A percentile compares a stretch with the other conserved stretches of the same genome.
phyloP scores from a whole-genome alignment of 2,113 vertebrate genomes.

The Charina bottae region DNA sequence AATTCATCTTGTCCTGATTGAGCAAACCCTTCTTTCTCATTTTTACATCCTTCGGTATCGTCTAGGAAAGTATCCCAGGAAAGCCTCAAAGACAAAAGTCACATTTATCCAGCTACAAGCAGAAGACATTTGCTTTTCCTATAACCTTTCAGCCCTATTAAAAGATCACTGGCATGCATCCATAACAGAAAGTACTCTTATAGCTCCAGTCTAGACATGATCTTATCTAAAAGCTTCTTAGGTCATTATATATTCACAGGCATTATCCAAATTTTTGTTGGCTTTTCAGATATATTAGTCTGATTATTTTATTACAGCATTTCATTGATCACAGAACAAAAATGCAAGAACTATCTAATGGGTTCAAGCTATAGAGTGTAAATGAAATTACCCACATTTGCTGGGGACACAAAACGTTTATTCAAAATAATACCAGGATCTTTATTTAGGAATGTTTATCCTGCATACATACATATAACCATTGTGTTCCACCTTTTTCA shows the following conservation, averaged over 20 bases:
- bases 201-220: constrained; percentile 35
- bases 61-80: neutral
- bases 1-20: neutral
- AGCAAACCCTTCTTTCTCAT: neutral
- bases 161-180: constrained; percentile 33
- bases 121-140: constrained; percentile 15
- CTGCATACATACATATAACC: no score
- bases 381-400: neutral
- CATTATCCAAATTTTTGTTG: constrained; percentile 26
- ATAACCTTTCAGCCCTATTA: constrained; percentile 30
- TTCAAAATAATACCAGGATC: neutral
- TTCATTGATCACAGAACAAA: constrained; percentile 16
- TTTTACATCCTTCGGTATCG: neutral
- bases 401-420: neutral
- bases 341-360: constrained; percentile 2
- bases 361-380: neutral
- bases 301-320: constrained; percentile 29
- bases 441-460: neutral
- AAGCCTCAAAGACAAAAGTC: constrained; percentile 15
- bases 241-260: constrained; percentile 19
- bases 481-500: no score
- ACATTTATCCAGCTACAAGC: neutral
- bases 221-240: constrained; percentile 40
- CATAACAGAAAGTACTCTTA: constrained; percentile 37
- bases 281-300: constrained; percentile 27